Evolutionary conservation across 2,113 vertebrate species (phyloP).

Genomic region (Chaenocephalus aceratus): DNA sequence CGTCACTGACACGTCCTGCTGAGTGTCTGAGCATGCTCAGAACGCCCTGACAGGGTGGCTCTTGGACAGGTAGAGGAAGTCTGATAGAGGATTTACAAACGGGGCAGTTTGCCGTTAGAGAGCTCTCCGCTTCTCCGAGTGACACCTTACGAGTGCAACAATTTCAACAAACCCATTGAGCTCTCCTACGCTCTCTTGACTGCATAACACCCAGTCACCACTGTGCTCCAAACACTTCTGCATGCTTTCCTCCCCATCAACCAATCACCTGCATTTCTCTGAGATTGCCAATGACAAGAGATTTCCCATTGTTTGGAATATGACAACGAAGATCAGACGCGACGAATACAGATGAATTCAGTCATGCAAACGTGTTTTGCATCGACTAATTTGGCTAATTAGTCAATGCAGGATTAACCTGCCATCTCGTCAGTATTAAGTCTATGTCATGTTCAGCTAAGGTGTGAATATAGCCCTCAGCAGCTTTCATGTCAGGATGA

Average conservation of each 20-base stretch:
- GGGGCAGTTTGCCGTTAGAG: conserved; percentile 49
- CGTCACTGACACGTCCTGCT: conserved; percentile 16
- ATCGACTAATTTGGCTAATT: not conserved
- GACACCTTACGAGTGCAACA: conserved; percentile 68
- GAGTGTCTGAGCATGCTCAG: conserved; percentile 44
- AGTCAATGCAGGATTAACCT: no score
- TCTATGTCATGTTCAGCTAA: no score
- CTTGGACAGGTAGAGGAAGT: conserved; percentile 41
- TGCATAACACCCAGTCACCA: conserved; percentile 64
- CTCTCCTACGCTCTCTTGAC: conserved; percentile 74
- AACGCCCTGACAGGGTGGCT: conserved; percentile 39
- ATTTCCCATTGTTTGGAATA: conserved; percentile 5
- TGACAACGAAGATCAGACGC: not conserved
- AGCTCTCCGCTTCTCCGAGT: conserved; percentile 62
- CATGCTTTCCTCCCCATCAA: conserved; percentile 58
- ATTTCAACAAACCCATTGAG: conserved; percentile 68
- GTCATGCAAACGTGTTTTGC: not conserved
- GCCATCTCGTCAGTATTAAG: no score
- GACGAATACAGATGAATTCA: not conserved
- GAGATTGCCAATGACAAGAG: conserved; percentile 4
- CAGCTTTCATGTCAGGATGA: no score
- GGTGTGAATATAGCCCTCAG: no score
- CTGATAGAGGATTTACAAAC: conserved; percentile 54
- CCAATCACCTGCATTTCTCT: conserved; percentile 50
- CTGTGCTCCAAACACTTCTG: conserved; percentile 67